Evolutionary conservation across 2,888 invertebrate species (phyloP), one percentile per base, ranked within the genome.

Genomic region (Hypercompe scribonia): DNA sequence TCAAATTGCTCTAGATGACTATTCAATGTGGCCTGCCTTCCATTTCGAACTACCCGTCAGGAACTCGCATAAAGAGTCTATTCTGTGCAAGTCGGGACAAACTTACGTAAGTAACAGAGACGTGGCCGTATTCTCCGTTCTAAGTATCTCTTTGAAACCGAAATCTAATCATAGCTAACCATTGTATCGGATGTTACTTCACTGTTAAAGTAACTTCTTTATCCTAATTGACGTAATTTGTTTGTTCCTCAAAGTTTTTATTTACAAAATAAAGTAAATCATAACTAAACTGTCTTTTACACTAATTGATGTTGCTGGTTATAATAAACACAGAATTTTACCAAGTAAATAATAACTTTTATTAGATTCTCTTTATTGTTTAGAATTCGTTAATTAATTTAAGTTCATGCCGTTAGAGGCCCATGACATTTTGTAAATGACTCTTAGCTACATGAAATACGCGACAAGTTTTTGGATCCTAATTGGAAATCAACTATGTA

Each of bases 401-500:
- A 88, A 90, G 87, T 92, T 92, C 73, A 76, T 83, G 79, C 82
- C 80, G 84, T 89, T 86, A 85, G 80, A 85, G 82, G 84, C 88
- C 24, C 88, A 87, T 88, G 87, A 88, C 88, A 88, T 89, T 88
- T 85, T 82, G 84, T 84, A 91, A 91, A 92, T 91, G 87, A 86
- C 86, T 83, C 83, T 83, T 80, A 83, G 86, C 87, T 86, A 87
- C 85, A 87, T 91, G 89, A 92, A 91, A 90, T 91, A 92, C 87
- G 86, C 84, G 87, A 86, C 81, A 88, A 92, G 89, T 92, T 92
- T 89, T 87, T 86, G 87, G 86, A 87, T 86, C 86, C 88, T 92
- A 92, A 93, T 92, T 92, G 90, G 86, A 90, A 91, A 92, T 90
- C 86, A 91, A 92, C 90, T 91, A 88, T 86, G 88, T 85, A 81